Percentiles rank a stretch among this genome's conserved stretches.
Evolutionary conservation across 2,113 vertebrate genomes (phyloP).

Genomic region (Anser brachyrhynchus): DNA sequence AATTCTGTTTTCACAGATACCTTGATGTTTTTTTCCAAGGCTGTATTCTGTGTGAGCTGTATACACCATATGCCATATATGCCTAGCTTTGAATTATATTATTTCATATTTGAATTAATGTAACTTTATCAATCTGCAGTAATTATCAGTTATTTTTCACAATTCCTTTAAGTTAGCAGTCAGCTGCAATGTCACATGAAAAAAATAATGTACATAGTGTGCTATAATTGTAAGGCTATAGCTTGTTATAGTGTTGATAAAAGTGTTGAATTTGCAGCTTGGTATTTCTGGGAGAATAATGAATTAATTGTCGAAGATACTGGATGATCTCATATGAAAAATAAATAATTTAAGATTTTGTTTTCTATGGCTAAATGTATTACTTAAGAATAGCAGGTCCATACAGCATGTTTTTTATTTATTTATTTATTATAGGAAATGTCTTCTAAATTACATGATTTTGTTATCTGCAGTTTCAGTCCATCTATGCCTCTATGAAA

Average conservation of each 20-base stretch:
- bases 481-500: not conserved
- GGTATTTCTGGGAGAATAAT: not conserved
- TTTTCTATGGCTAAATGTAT: too few species aligned
- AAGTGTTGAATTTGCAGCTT: not conserved
- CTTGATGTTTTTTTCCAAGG: not conserved
- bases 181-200: not conserved
- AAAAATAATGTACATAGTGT: not conserved
- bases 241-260: not conserved
- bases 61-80: not conserved
- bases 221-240: not conserved
- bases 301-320: not conserved
- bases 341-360: not conserved
- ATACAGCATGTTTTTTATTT: too few species aligned
- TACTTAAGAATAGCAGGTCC: too few species aligned
- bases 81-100: not conserved
- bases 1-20: not conserved
- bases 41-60: not conserved
- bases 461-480: not conserved
- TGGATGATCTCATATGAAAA: not conserved
- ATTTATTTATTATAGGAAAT: not conserved
- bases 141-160: not conserved
- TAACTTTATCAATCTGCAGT: not conserved
- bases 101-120: not conserved
- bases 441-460: not conserved
- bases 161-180: not conserved